Evolutionary conservation across 2,797 vertebrate genomes (phyloP).

Genomic region (Alcedo atthis): DNA sequence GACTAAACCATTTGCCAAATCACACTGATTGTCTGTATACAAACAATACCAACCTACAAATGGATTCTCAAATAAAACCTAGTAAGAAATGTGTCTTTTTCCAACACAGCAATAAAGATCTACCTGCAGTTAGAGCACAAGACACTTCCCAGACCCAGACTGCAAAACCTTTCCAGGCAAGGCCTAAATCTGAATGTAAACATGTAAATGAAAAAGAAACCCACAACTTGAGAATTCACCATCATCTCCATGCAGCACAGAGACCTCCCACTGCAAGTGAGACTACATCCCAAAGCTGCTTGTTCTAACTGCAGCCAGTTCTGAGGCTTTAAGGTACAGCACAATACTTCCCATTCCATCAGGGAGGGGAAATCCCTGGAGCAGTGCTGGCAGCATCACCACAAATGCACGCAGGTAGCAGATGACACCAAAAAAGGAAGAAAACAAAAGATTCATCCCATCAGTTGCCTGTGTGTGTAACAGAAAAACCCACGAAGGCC

Average conservation of each 20-base stretch:
- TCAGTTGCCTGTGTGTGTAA: background rate
- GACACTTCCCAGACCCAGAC: background rate
- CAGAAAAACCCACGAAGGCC: background rate
- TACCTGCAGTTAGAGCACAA: background rate
- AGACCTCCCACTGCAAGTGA: background rate
- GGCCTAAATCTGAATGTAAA: background rate
- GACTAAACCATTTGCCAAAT: constrained; percentile 23
- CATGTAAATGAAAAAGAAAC: background rate
- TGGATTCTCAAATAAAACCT: constrained; percentile 22
- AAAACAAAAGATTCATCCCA: background rate
- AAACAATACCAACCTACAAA: background rate
- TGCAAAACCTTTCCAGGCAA: background rate
- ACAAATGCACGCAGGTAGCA: background rate
- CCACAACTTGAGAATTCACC: background rate
- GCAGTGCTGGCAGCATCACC: background rate
- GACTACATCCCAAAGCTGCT: background rate
- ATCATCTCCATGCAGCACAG: background rate
- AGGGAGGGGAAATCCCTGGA: background rate
- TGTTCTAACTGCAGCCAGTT: background rate
- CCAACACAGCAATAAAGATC: background rate
- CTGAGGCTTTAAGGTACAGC: fast-evolving
- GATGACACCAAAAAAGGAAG: background rate
- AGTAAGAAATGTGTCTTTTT: background rate
- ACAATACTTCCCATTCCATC: background rate
- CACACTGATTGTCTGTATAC: constrained; percentile 35